Percentiles rank a stretch among this genome's conserved stretches.
phyloP scores from a whole-genome alignment of 2,113 vertebrate genomes.

The Peromyscus polionotus region DNA sequence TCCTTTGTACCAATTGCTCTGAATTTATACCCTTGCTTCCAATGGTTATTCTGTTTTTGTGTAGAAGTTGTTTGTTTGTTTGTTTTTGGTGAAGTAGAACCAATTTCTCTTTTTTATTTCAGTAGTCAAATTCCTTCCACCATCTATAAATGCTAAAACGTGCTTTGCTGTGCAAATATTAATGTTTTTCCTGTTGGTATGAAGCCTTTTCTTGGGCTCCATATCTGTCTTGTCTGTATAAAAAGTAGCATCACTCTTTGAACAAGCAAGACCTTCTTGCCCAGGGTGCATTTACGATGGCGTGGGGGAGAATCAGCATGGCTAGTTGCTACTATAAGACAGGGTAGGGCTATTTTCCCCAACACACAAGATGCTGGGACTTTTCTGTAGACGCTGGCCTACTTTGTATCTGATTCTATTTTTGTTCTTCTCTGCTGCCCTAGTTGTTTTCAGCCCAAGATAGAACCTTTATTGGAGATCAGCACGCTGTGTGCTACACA shows the following conservation, averaged over 20 bases:
- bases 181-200: background rate
- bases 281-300: background rate
- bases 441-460: conserved; percentile 41
- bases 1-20: background rate
- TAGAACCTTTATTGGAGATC: conserved; percentile 14
- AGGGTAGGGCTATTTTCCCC: background rate
- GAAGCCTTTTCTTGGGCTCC: background rate
- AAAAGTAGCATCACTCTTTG: background rate
- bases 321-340: background rate
- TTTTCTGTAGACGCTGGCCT: background rate
- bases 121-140: background rate
- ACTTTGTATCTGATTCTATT: conserved; percentile 41
- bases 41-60: background rate
- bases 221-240: background rate
- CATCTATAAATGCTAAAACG: background rate
- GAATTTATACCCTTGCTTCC: background rate
- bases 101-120: background rate
- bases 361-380: background rate
- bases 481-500: background rate
- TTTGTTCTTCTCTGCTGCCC: conserved; percentile 56
- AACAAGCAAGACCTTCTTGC: background rate
- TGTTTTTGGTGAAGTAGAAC: background rate
- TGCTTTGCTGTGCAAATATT: background rate
- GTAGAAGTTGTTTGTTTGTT: background rate
- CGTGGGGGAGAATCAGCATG: background rate